Conservation (phyloP, 2,113 vertebrate species). For the Xiphophorus couchianus region DNA sequence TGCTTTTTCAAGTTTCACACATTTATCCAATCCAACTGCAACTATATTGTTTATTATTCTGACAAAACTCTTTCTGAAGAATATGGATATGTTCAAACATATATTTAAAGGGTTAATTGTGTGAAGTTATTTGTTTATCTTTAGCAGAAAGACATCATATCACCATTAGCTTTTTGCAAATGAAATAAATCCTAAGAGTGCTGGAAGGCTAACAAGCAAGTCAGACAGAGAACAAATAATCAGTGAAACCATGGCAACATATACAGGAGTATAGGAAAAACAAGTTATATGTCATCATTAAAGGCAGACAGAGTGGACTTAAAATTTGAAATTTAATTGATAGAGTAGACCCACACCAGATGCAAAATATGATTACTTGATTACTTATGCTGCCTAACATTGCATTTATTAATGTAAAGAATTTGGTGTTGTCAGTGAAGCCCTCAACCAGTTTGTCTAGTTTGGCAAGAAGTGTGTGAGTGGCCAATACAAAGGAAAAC, state of each 20-base stretch:
- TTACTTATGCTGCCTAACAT: not conserved
- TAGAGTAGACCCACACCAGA: not conserved
- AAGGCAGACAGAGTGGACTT: not conserved
- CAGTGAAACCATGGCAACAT: not conserved
- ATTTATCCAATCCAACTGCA: conserved; percentile 6
- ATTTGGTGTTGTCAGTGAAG: not conserved
- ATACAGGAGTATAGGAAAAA: not conserved
- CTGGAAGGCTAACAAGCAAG: too few species aligned
- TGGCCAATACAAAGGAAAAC: not conserved
- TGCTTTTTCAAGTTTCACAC: conserved; percentile 47
- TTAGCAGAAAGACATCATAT: not conserved
- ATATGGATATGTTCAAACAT: not conserved
- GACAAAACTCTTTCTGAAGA: not conserved
- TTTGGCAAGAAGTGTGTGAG: not conserved
- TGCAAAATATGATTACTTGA: not conserved
- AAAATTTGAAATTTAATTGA: not conserved
- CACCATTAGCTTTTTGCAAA: too few species aligned
- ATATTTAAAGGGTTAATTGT: not conserved
- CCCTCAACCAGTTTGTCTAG: not conserved
- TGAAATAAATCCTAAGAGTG: too few species aligned
- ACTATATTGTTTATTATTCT: not conserved
- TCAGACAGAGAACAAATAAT: not conserved
- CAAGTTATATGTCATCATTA: not conserved
- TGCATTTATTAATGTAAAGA: not conserved
- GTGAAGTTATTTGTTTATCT: not conserved